Conservation (phyloP, 1,140 invertebrate genomes). For the Drosophila athabasca region DNA sequence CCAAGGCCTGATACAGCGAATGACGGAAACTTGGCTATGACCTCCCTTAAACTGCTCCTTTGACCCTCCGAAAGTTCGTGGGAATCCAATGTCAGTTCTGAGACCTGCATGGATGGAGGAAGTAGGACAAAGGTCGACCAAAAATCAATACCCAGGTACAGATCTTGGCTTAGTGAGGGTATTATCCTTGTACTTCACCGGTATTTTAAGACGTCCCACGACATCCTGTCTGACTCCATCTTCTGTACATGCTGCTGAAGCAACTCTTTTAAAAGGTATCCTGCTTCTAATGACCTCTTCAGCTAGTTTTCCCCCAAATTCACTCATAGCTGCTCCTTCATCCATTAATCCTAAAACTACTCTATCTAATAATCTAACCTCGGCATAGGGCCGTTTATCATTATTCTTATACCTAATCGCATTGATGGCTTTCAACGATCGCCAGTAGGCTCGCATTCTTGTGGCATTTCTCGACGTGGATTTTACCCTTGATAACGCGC, state of each 20-base stretch:
- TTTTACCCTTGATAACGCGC: neutral
- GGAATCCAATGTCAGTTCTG: too few species aligned
- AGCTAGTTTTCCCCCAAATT: neutral
- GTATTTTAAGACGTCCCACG: too few species aligned
- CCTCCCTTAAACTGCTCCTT: neutral
- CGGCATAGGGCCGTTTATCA: slow-evolving; percentile 9
- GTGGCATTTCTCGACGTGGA: neutral
- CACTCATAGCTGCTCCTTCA: slow-evolving; percentile 1
- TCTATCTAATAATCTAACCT: neutral
- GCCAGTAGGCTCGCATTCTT: neutral
- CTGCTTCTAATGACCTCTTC: too few species aligned
- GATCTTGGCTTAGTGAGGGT: neutral
- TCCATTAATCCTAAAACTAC: neutral
- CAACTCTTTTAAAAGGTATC: too few species aligned
- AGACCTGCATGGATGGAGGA: neutral
- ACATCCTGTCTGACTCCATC: neutral
- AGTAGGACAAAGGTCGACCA: neutral
- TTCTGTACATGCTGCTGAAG: neutral
- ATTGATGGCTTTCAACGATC: neutral
- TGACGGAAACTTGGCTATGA: slow-evolving; percentile 1
- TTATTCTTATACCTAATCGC: neutral
- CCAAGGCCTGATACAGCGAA: neutral
- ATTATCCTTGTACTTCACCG: neutral
- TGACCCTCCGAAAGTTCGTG: neutral
- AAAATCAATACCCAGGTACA: slow-evolving; percentile 4